Conservation (phyloP, 2,797 vertebrate genomes). For the Hephaestus fuliginosus region DNA sequence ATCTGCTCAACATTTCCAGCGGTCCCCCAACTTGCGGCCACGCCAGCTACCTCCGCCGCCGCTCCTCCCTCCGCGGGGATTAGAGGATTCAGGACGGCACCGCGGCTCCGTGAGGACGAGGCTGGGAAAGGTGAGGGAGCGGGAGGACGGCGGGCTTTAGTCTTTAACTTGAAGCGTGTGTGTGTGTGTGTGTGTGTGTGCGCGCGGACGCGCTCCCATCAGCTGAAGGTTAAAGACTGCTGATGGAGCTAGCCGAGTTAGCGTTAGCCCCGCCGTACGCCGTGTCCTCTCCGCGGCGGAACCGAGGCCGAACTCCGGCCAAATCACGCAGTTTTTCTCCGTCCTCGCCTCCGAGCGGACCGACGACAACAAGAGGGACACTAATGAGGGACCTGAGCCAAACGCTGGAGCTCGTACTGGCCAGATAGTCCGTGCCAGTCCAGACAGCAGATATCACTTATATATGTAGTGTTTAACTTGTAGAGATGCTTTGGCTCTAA, state of each 20-base stretch:
- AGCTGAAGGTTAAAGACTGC: constrained; percentile 82
- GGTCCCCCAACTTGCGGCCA: constrained; percentile 65
- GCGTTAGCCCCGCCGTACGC: constrained; percentile 56
- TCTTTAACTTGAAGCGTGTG: constrained; percentile 48
- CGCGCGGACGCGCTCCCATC: constrained; percentile 64
- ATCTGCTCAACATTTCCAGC: constrained; percentile 68
- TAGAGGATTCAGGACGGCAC: constrained; percentile 22
- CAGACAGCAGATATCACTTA: too few species aligned
- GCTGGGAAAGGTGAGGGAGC: constrained; percentile 47
- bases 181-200: too few species aligned
- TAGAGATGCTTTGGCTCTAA: constrained; percentile 18
- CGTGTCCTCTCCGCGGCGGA: constrained; percentile 1
- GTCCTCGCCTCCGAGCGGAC: neutral
- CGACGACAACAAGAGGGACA: neutral
- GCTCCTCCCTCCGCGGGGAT: constrained; percentile 23
- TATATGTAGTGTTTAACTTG: constrained; percentile 49
- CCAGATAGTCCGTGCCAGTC: too few species aligned
- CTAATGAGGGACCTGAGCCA: neutral
- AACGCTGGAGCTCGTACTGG: too few species aligned
- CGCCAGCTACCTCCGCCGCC: constrained; percentile 35
- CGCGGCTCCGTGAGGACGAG: constrained; percentile 42
- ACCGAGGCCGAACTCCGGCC: constrained; percentile 69
- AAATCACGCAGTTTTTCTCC: constrained; percentile 49
- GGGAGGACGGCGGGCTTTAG: constrained; percentile 27
- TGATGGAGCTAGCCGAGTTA: constrained; percentile 79